Percentiles rank a stretch among this genome's conserved stretches.
Conservation (phyloP, 2,888 invertebrate genomes). For the Polylopha cassiicola region DNA sequence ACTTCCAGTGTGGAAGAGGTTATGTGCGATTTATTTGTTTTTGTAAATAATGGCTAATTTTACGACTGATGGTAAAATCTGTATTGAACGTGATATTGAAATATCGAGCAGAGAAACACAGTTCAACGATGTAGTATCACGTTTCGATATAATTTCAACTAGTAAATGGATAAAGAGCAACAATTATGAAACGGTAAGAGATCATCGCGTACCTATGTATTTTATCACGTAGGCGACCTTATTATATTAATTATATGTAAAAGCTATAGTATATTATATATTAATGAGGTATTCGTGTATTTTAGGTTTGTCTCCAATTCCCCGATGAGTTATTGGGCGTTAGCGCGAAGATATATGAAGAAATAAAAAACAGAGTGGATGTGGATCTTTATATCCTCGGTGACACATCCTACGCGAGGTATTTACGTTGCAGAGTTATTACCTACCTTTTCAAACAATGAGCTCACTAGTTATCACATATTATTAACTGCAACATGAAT, state of each 20-base stretch:
- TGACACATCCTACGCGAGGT: slow-evolving; percentile 94
- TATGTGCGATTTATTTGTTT: slow-evolving; percentile 10
- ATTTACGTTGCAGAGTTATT: slow-evolving; percentile 31
- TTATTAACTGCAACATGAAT: too few species aligned
- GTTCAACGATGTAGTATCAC: slow-evolving; percentile 50
- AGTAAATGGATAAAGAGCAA: slow-evolving; percentile 83
- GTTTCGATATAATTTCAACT: slow-evolving; percentile 79
- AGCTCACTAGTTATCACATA: too few species aligned
- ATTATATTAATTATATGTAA: too few species aligned
- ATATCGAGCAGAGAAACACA: slow-evolving; percentile 30
- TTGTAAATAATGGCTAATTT: slow-evolving; percentile 59
- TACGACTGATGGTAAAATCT: slow-evolving; percentile 71
- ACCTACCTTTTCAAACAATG: too few species aligned
- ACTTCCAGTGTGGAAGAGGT: background rate
- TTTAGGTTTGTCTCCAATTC: slow-evolving; percentile 93
- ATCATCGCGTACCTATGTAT: too few species aligned
- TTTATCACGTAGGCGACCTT: too few species aligned
- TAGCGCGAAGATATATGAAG: slow-evolving; percentile 81
- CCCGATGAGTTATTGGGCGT: slow-evolving; percentile 87
- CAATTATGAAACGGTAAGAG: slow-evolving; percentile 81
- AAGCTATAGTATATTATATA: too few species aligned
- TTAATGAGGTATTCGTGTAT: slow-evolving; percentile 24
- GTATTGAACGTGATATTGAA: slow-evolving; percentile 69
- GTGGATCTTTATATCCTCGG: slow-evolving; percentile 87
- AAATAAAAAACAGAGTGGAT: slow-evolving; percentile 61